phyloP scores from a whole-genome alignment of 2,888 invertebrate species.

The Thymelicus sylvestris region DNA sequence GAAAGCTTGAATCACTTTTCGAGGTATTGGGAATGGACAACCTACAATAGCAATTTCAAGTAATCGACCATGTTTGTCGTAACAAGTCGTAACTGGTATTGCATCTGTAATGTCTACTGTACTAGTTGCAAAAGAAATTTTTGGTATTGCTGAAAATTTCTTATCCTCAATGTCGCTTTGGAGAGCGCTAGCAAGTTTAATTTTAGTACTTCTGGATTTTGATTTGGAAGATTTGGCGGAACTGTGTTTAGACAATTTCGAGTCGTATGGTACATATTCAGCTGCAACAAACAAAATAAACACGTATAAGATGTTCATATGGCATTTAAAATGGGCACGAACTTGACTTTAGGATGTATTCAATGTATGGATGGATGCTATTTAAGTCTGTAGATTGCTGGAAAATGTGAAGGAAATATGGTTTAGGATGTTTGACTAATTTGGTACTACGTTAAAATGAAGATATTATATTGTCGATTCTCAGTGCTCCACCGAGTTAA shows the following conservation, averaged over 20 bases:
- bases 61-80: slow-evolving; percentile 50
- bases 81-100: slow-evolving; percentile 50
- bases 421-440: too few relatives aligned
- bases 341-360: too few relatives aligned
- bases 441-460: too few relatives aligned
- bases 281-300: slow-evolving; percentile 31
- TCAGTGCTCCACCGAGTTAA: too few relatives aligned
- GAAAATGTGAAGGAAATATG: too few relatives aligned
- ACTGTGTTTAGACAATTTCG: slow-evolving; percentile 5
- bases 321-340: too few relatives aligned
- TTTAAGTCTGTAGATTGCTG: too few relatives aligned
- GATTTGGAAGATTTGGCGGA: slow-evolving; percentile 12
- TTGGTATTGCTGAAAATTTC: not conserved
- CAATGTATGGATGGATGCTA: too few relatives aligned
- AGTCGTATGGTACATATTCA: slow-evolving; percentile 18
- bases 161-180: not conserved
- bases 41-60: slow-evolving; percentile 53
- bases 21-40: slow-evolving; percentile 44
- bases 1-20: slow-evolving; percentile 54
- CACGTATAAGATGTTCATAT: too few relatives aligned
- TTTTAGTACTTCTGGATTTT: slow-evolving; percentile 16
- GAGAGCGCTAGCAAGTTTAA: slow-evolving; percentile 10
- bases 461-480: too few relatives aligned
- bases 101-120: slow-evolving; percentile 13
- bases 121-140: not conserved